Percentiles rank a stretch among this genome's conserved stretches.
These are phyloP conservation scores for Notospermus geniculatus DNA, from an alignment of 1,140 invertebrate species.

Conservation along the genomic window DNA sequence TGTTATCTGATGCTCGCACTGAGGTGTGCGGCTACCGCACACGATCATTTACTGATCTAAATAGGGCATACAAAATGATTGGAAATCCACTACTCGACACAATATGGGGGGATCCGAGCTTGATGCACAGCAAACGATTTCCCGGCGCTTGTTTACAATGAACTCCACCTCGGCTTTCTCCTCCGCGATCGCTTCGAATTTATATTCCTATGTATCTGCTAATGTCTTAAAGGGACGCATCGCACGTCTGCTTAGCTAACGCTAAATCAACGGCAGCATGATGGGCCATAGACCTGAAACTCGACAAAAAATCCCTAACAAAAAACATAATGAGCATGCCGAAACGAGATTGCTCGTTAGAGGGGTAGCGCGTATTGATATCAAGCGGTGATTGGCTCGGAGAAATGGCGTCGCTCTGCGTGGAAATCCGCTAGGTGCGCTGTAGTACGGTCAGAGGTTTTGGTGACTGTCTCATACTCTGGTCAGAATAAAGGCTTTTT, in stretches of 20 bases:
- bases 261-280: not conserved
- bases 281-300: not conserved
- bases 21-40: not conserved
- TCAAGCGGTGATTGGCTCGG: not conserved
- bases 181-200: not conserved
- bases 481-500: no score
- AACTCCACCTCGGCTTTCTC: not conserved
- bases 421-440: not conserved
- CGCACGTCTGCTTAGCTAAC: not conserved
- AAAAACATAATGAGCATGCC: conserved; percentile 11
- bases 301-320: conserved; percentile 8
- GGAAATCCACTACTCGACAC: not conserved
- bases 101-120: not conserved
- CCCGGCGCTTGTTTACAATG: not conserved
- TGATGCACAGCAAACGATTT: not conserved
- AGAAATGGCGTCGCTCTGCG: conserved; percentile 1
- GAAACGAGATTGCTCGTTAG: conserved; percentile 6
- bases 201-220: not conserved
- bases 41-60: conserved; percentile 9
- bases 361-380: conserved; percentile 4
- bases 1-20: not conserved
- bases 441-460: no score
- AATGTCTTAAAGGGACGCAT: not conserved
- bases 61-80: conserved; percentile 2
- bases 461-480: no score